Base-by-base conservation (phyloP, 92 coral and sea anemone genomes). In the Epizoanthus illoricatus region DNA sequence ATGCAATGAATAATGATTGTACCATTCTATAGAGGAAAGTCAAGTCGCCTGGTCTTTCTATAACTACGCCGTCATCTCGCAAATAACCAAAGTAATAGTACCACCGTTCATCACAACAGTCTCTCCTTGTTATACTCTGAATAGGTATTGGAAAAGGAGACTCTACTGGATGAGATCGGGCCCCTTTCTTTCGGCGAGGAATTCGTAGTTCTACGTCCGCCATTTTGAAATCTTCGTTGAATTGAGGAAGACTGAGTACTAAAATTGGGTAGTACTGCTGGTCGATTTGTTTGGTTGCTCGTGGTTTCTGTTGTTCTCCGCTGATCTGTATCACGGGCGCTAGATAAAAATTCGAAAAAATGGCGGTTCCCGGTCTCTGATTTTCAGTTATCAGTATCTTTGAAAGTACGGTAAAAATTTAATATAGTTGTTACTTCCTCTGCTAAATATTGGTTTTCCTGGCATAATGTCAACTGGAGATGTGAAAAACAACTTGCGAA, bases 1-100 rank as follows among this genome's bases (percentile, higher is more conserved):
- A 49, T 28, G 33, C 33, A 1, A 28, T 28, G 33, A 28, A 40
- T 93, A 1, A 28, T 28, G 33, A 28, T 49, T 93, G 65, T 73
- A 93, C 98, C 98, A 95, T 95, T 90, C 82, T 93, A 90, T 87
- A 95, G 45, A 95, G 89, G 73, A 89, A 93, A 12, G 97, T 92
- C 39, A 95, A 79, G 85, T 95, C 98, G 8, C 98, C 98, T 64
- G 86, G 84, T 68, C 89, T 88, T 84, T 95, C 98, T 20, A 95
- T 84, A 28, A 93, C 89, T 7, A 95, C 98, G 57, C 94, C 90
- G 76, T 90, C 88, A 75, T 87, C 92, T 42, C 98, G 78, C 47
- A 95, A 88, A 76, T 87, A 76, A 7, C 98, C 98, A 63, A 91
- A 88, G 76, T 95, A 95, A 73, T 90, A 95, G 74, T 87, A 95